Evolutionary conservation across 2,797 vertebrate species (phyloP), one percentile per base, ranked within the genome.

Genomic region (Cryptoblepharus egeriae): DNA sequence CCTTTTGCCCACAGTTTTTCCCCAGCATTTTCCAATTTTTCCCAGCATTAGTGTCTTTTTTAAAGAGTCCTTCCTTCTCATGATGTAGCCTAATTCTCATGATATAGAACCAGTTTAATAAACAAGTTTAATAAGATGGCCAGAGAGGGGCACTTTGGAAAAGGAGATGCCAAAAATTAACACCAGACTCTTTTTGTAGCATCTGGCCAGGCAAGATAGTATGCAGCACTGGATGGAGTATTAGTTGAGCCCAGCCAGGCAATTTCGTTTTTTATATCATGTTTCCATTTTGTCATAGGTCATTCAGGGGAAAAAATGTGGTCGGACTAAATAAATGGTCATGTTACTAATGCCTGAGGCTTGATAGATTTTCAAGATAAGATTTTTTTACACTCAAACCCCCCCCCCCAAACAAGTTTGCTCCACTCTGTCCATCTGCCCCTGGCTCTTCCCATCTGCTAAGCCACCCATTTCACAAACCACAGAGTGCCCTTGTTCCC

Each of bases 321-420:
- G 55, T 26, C 24, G 76, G 30, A 68, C 39, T 24, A 45, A 84
- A 79, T 37, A 64, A 76, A 84, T 74, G 82, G 76, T 74, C 37
- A 70, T 52, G 57, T 82, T 79, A 79, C 75, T 78, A 83, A 72
- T 78, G 75, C 52, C 49, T 37, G 35, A 7, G 52, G 39, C 22
- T 37, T 67, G 63, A 75, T 79, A 74, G 52, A 74, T 79, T 57
- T 49, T 52, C 63, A 74, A 79, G 82, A 84, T 74, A 60, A 39
- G 45, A 55, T 52, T 63, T 37, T 42, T 20, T 7, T 10, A 5
- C 15, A 28, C 49, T 45, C 30, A 49, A 55, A 42, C 67, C 42
- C 35, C 30, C 18, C 12, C 49, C 3, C n/a, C n/a, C n/a, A n/a
- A n/a, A 42, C 52, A 60, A 58, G 58, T 10, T 20, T 35, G 55